Conservation (phyloP, 2,113 vertebrate species). For the Oxyura jamaicensis region DNA sequence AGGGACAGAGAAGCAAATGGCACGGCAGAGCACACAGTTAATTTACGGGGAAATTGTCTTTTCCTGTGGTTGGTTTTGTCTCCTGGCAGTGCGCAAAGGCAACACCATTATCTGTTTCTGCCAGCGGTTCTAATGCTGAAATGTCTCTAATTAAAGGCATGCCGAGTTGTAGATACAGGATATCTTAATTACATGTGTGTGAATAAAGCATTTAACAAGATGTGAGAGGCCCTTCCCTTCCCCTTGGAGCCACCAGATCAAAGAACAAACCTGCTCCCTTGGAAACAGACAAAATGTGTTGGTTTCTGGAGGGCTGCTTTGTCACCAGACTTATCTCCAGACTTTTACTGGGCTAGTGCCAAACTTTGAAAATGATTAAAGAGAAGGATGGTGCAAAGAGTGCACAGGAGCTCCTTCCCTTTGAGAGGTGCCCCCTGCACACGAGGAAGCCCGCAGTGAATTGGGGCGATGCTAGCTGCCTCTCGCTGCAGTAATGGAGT, state of each 20-base stretch:
- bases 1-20: not conserved
- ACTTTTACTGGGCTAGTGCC: not conserved
- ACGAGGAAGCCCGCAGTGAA: fast-evolving
- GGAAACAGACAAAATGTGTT: not conserved
- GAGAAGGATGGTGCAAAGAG: not conserved
- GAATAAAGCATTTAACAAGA: slow-evolving; percentile 2
- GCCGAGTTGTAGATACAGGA: not conserved
- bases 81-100: not conserved
- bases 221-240: not conserved
- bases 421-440: not conserved
- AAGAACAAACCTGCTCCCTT: not conserved
- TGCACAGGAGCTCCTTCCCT: not conserved
- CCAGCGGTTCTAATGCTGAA: not conserved
- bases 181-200: slow-evolving; percentile 49
- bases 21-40: not conserved
- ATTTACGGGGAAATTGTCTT: not conserved
- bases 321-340: not conserved
- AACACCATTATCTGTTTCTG: slow-evolving; percentile 39
- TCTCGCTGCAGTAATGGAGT: not conserved
- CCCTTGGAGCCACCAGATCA: not conserved
- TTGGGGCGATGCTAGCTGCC: fast-evolving
- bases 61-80: not conserved
- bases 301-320: not conserved
- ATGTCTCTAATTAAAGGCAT: slow-evolving; percentile 54
- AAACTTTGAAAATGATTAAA: not conserved